Conservation (phyloP, 2,888 invertebrate genomes). For the Acanthosepion pharaonis region DNA sequence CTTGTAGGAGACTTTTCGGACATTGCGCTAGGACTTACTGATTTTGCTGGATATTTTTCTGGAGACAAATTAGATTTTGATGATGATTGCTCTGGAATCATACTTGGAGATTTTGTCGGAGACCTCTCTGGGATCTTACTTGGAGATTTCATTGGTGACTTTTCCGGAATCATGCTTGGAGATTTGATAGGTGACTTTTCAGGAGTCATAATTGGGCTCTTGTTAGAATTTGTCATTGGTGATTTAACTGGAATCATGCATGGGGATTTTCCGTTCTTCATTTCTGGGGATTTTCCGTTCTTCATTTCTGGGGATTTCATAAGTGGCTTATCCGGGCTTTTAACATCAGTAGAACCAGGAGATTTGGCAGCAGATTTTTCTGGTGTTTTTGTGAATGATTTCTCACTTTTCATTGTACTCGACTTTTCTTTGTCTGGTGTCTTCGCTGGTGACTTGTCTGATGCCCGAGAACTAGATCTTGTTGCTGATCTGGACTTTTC, state of each 20-base stretch:
- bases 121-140: slow-evolving; percentile 34
- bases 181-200: neutral
- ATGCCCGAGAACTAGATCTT: neutral
- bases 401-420: neutral
- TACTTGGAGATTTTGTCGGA: neutral
- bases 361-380: neutral
- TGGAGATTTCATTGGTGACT: slow-evolving; percentile 35
- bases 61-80: neutral
- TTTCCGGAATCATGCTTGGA: neutral
- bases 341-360: neutral
- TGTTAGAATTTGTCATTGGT: neutral
- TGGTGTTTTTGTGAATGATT: neutral
- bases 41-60: neutral
- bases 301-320: slow-evolving; percentile 8
- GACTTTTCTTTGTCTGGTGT: neutral
- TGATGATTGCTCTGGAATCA: neutral
- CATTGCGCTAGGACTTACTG: neutral
- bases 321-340: neutral
- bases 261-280: slow-evolving; percentile 21
- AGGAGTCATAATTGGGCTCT: neutral
- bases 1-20: neutral
- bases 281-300: slow-evolving; percentile 23
- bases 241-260: slow-evolving; percentile 36
- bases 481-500: slow-evolving; percentile 3
- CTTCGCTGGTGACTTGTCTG: slow-evolving; percentile 33